Percentiles rank a stretch among this genome's conserved stretches.
These are phyloP conservation scores for Lucilia cuprina DNA, from an alignment of 1,140 invertebrate genomes.

Conservation along the genomic window DNA sequence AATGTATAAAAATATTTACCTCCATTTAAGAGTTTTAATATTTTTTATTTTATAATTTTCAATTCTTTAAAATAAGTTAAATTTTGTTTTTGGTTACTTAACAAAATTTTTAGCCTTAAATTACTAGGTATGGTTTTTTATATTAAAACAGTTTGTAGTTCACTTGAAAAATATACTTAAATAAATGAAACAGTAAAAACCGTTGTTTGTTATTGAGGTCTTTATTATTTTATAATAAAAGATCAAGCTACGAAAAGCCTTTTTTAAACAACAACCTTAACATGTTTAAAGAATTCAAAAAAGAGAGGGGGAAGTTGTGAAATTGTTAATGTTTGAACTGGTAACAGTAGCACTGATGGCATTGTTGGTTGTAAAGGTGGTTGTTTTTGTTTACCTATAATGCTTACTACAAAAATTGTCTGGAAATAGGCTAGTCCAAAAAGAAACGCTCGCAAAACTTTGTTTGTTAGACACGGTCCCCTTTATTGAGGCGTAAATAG, in stretches of 20 bases:
- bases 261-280: not conserved
- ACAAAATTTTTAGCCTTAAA: no score
- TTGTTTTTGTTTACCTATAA: not conserved
- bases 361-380: not conserved
- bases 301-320: no score
- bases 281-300: not conserved
- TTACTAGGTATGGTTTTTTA: no score
- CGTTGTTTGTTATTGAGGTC: not conserved
- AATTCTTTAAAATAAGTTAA: no score
- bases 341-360: not conserved
- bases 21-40: no score
- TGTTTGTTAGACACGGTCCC: not conserved
- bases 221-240: slow-evolving; percentile 29
- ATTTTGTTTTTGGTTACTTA: no score
- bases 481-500: not conserved
- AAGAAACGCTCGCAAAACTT: not conserved
- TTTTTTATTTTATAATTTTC: no score
- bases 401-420: not conserved
- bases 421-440: not conserved
- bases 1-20: no score
- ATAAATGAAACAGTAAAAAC: not conserved
- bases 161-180: not conserved
- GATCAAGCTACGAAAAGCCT: not conserved
- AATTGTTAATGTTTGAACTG: not conserved
- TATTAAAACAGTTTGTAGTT: not conserved